Evolutionary conservation across 2,113 vertebrate species (phyloP), one percentile per base, ranked within the genome.

Genomic region (Melospiza georgiana): DNA sequence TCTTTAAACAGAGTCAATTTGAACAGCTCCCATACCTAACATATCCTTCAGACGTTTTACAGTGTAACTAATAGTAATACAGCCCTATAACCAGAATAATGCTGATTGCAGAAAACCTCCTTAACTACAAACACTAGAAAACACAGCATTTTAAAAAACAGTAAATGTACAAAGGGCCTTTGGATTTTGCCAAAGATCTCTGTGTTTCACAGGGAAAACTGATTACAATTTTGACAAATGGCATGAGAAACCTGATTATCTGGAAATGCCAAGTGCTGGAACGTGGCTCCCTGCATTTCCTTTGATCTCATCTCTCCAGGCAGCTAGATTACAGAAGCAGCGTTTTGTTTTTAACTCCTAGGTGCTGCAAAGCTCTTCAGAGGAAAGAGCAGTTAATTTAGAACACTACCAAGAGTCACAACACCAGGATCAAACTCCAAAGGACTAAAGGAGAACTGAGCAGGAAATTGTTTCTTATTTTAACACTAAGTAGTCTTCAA

Each of bases 351-450:
- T 71, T 94, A 57, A 82, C 87, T 58, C 68, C 8, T 76, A 82
- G 92, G 92, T 69, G 91, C 94, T 97, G 95, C 93, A 95, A 91
- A 97, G 86, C 94, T 97, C 95, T 97, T 97, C 92, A 94, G 94
- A 96, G 85, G 92, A 96, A 97, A 95, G 86, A 97, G 52, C 94
- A 69, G 82, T 96, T 97, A 94, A 96, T 97, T 96, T 54, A 54
- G 87, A 96, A 82, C 28, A 66, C 85, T 91, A 77, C 87, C 31
- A 80, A 87, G 79, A 95, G 57, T 81, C 81, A 98, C 87, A 94
- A 77, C 85, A 96, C 81, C 49, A 68, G 39, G n/a, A 62, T 74
- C 73, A 89, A 93, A 97, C 86, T 95, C 84, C 69, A 37, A n/a
- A 75, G 24, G 51, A 55, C 63, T 52, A 68, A 52, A 43, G 63